Conservation (phyloP, 2,113 vertebrate species). For the Colaptes auratus region DNA sequence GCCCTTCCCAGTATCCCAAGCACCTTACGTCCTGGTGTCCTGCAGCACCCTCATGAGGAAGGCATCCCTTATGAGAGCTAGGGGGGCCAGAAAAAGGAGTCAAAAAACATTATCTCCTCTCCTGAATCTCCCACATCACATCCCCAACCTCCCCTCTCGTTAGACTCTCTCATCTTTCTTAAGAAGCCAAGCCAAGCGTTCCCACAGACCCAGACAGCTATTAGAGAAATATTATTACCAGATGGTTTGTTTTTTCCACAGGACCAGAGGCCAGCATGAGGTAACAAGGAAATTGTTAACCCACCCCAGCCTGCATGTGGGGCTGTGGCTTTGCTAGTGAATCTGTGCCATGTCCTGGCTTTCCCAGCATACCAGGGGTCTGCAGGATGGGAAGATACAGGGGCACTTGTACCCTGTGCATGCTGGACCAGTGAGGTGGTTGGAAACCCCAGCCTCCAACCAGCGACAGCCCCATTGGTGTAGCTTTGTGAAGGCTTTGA, state of each 20-base stretch:
- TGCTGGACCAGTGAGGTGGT: neutral
- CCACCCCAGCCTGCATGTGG: neutral
- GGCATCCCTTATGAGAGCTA: neutral
- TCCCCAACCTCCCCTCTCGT: neutral
- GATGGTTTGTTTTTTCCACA: conserved; percentile 74
- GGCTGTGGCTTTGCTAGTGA: neutral
- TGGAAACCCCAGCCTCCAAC: neutral
- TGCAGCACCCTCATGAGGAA: accelerated
- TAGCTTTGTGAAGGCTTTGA: neutral
- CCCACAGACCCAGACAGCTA: conserved; percentile 71
- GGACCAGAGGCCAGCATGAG: conserved; percentile 65
- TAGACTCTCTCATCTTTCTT: neutral
- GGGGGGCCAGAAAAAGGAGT: neutral
- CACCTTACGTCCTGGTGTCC: accelerated
- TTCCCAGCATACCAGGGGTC: accelerated
- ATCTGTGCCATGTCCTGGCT: neutral
- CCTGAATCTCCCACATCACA: neutral
- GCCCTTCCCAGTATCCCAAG: neutral
- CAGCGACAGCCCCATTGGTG: accelerated
- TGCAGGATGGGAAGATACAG: too few species aligned
- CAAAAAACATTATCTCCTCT: neutral
- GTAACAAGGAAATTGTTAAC: conserved; percentile 68
- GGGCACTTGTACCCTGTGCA: accelerated
- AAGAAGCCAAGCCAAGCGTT: conserved; percentile 67
- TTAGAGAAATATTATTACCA: conserved; percentile 75